Conservation (phyloP, 2,113 vertebrate species). For the Pollimyrus isidori region DNA sequence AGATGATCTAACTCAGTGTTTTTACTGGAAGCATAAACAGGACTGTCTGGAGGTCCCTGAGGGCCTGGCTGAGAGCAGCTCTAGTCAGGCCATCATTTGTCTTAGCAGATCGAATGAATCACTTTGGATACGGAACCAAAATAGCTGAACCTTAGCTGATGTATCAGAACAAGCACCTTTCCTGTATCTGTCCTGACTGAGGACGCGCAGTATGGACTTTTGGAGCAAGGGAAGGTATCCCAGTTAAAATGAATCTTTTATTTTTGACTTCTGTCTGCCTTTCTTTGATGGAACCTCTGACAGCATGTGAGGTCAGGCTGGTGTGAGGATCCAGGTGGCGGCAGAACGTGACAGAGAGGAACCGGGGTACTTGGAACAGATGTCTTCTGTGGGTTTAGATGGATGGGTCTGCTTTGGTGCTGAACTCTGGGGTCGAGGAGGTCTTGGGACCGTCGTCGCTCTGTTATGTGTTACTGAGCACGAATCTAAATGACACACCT, state of each 20-base stretch:
- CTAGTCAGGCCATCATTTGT: neutral
- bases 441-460: neutral
- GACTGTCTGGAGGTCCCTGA: neutral
- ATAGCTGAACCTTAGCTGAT: neutral
- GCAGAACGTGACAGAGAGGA: neutral
- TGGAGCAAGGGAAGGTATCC: neutral
- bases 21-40: neutral
- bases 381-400: neutral
- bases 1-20: neutral
- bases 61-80: neutral
- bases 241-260: neutral
- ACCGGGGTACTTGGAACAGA: neutral
- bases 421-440: neutral
- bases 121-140: neutral
- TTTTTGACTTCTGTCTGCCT: neutral
- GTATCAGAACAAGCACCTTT: neutral
- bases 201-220: neutral
- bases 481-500: neutral
- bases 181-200: neutral
- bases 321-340: neutral
- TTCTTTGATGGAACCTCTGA: neutral
- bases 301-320: neutral
- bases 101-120: neutral
- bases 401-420: too few species aligned
- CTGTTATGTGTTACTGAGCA: neutral